phyloP scores from a whole-genome alignment of 1,140 invertebrate genomes.

The Bicyclus anynana region DNA sequence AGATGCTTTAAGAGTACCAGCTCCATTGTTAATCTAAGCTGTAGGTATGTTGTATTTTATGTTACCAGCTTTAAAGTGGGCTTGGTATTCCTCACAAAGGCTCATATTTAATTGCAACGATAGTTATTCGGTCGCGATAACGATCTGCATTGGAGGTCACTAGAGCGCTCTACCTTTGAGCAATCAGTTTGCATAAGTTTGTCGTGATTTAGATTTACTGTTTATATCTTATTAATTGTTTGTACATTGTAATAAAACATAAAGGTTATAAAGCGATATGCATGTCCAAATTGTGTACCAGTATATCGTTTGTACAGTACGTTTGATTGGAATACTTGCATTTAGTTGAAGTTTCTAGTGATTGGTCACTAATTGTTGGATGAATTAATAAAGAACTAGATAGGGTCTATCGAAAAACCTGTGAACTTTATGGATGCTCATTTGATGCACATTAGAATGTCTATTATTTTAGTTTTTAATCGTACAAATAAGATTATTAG shows the following conservation, averaged over 20 bases:
- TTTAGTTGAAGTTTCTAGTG: too few relatives aligned
- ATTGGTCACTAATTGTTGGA: too few relatives aligned
- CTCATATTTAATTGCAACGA: constrained; percentile 6
- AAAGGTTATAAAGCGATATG: background rate
- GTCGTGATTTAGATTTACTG: constrained; percentile 7
- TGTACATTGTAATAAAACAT: background rate
- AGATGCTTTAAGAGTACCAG: too few relatives aligned
- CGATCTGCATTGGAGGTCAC: constrained; percentile 5
- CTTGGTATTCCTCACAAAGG: constrained; percentile 8
- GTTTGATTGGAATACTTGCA: too few relatives aligned
- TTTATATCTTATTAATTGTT: constrained; percentile 4
- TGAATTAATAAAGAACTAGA: too few relatives aligned
- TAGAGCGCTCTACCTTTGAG: constrained; percentile 2
- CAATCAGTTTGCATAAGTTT: constrained; percentile 7
- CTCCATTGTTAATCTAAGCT: background rate
- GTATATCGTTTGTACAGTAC: too few relatives aligned
- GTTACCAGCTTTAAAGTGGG: background rate
- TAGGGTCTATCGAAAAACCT: too few relatives aligned
- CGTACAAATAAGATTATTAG: too few relatives aligned
- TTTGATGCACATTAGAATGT: too few relatives aligned
- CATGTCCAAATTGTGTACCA: too few relatives aligned
- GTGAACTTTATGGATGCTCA: too few relatives aligned
- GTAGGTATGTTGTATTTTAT: background rate
- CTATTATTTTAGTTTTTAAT: too few relatives aligned
- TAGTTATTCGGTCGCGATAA: constrained; percentile 5